Conservation (phyloP, 2,888 invertebrate species). For the Megalurothrips usitatus region DNA sequence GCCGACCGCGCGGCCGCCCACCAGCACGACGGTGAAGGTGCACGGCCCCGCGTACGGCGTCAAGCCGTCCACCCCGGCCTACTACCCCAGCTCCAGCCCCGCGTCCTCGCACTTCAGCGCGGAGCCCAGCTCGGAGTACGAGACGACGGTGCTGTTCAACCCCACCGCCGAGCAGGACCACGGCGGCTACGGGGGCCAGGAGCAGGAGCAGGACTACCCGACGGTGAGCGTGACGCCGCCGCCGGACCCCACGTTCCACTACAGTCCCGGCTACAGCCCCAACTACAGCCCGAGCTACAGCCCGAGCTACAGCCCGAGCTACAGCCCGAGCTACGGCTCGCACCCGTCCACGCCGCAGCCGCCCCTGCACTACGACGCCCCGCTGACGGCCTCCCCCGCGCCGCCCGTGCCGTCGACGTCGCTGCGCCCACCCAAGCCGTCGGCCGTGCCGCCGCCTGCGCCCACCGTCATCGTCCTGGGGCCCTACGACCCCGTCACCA, state of each 20-base stretch:
- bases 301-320: neutral
- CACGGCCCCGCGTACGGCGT: constrained; percentile 25
- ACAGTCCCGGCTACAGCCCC: neutral
- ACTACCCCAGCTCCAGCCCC: constrained; percentile 33
- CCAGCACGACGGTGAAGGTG: constrained; percentile 18
- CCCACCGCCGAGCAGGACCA: neutral
- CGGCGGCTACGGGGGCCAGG: neutral
- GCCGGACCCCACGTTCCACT: constrained; percentile 7
- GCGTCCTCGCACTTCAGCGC: constrained; percentile 31
- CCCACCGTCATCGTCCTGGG: constrained; percentile 59
- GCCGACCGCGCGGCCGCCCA: neutral
- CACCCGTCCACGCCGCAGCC: constrained; percentile 1
- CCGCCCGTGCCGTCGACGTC: constrained; percentile 37
- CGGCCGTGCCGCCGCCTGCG: constrained; percentile 40
- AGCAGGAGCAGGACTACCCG: neutral
- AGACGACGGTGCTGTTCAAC: constrained; percentile 17
- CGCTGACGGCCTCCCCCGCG: neutral
- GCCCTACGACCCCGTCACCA: constrained; percentile 42
- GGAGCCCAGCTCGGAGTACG: constrained; percentile 1
- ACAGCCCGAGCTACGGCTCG: neutral
- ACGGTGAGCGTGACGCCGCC: constrained; percentile 25
- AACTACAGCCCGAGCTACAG: neutral
- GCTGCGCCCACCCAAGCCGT: constrained; percentile 38
- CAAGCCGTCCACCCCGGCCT: constrained; percentile 35
- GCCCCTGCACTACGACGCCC: constrained; percentile 4